Conservation (phyloP, 2,888 invertebrate species). For the Erynnis tages region DNA sequence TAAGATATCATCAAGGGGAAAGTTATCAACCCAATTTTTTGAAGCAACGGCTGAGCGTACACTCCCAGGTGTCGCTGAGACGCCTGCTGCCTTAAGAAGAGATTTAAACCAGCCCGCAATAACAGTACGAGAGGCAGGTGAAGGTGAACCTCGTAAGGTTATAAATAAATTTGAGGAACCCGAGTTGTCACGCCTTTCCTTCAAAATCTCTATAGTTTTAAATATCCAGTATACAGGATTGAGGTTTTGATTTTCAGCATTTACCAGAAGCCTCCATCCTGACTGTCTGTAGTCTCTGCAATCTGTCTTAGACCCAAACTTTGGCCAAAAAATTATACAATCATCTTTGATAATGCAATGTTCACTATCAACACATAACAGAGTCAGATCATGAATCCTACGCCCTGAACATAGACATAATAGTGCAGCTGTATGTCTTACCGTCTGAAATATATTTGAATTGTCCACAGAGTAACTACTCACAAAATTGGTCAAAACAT, state of each 20-base stretch:
- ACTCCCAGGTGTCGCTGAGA: not conserved
- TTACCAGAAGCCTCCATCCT: slow-evolving; percentile 18
- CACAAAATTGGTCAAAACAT: not conserved
- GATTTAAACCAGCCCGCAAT: slow-evolving; percentile 9
- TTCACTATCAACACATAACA: not conserved
- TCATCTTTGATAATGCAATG: slow-evolving; percentile 4
- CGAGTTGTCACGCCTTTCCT: slow-evolving; percentile 1
- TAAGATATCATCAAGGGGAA: slow-evolving; percentile 4
- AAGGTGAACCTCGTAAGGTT: not conserved
- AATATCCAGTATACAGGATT: slow-evolving; percentile 19
- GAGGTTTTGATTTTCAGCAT: slow-evolving; percentile 10
- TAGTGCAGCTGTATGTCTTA: not conserved
- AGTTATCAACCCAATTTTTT: slow-evolving; percentile 1
- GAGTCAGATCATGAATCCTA: not conserved
- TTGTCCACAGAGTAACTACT: not conserved
- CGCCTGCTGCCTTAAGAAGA: not conserved
- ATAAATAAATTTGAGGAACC: slow-evolving; percentile 3
- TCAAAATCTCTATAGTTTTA: not conserved
- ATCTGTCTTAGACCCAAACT: slow-evolving; percentile 22
- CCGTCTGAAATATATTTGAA: not conserved
- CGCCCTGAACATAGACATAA: not conserved
- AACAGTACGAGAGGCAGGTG: slow-evolving; percentile 6
- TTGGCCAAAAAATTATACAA: slow-evolving; percentile 11
- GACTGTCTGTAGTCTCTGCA: slow-evolving; percentile 15
- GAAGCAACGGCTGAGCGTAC: slow-evolving; percentile 1